phyloP scores from a whole-genome alignment of 2,113 vertebrate species.

The Callaeas wilsoni region DNA sequence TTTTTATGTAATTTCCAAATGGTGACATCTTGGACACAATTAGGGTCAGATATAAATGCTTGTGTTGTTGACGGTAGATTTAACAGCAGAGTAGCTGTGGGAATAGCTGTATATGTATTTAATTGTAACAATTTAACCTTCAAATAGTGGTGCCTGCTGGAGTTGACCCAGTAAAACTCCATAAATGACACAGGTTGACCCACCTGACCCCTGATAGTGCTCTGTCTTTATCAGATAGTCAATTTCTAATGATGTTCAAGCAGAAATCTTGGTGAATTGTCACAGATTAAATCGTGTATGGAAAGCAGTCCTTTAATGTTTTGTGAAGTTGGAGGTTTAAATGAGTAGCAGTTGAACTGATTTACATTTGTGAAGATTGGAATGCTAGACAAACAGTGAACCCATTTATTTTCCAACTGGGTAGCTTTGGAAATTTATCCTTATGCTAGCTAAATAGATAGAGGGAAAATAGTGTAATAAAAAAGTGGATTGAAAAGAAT shows the following conservation, averaged over 20 bases:
- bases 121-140: conserved; percentile 86
- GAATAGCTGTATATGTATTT: conserved; percentile 77
- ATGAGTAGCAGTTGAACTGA: conserved; percentile 76
- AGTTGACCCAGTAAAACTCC: conserved; percentile 75
- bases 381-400: conserved; percentile 79
- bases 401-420: conserved; percentile 80
- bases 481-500: conserved; percentile 81
- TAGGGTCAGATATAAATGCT: conserved; percentile 74
- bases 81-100: conserved; percentile 69
- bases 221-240: conserved; percentile 81
- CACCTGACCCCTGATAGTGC: conserved; percentile 64
- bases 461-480: conserved; percentile 78
- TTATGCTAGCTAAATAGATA: conserved; percentile 77
- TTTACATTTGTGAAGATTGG: conserved; percentile 81
- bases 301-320: conserved; percentile 81
- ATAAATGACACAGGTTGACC: conserved; percentile 80
- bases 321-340: conserved; percentile 80
- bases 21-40: conserved; percentile 68
- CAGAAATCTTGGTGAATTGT: conserved; percentile 77
- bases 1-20: conserved; percentile 66
- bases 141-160: conserved; percentile 70
- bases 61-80: conserved; percentile 71
- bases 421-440: conserved; percentile 81
- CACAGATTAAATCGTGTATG: conserved; percentile 80
- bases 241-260: conserved; percentile 76